Conservation (phyloP, 2,888 invertebrate genomes). For the Calephelis perditalis region DNA sequence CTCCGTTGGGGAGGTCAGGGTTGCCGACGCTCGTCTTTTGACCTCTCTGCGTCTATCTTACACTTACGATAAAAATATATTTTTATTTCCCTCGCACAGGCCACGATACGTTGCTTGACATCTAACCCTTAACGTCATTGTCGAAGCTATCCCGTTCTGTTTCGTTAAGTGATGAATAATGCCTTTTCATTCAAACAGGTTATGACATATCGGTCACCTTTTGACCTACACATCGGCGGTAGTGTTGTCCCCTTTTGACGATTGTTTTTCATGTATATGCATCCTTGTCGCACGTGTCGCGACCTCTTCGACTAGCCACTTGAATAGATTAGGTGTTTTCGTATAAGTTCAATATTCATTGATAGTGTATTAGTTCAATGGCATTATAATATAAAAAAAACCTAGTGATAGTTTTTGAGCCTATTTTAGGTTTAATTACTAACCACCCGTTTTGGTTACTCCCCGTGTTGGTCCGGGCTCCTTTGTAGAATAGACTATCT, state of each 20-base stretch:
- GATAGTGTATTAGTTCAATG: slow-evolving; percentile 61
- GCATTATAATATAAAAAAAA: slow-evolving; percentile 58
- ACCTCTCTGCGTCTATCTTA: slow-evolving; percentile 53
- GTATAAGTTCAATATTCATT: slow-evolving; percentile 71
- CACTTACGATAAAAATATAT: slow-evolving; percentile 40
- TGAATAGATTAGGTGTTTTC: slow-evolving; percentile 78
- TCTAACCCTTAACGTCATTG: slow-evolving; percentile 74
- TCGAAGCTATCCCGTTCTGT: slow-evolving; percentile 54
- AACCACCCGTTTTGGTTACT: no score
- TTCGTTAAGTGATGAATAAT: slow-evolving; percentile 37
- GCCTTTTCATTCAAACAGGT: slow-evolving; percentile 65
- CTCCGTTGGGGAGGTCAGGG: slow-evolving; percentile 69
- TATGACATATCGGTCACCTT: slow-evolving; percentile 76
- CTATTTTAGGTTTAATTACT: not conserved
- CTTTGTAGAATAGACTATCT: no score
- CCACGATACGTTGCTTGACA: slow-evolving; percentile 73
- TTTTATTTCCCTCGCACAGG: slow-evolving; percentile 55
- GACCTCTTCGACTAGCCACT: slow-evolving; percentile 72
- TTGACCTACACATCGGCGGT: slow-evolving; percentile 63
- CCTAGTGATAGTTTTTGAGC: slow-evolving; percentile 7
- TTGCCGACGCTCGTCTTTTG: slow-evolving; percentile 74
- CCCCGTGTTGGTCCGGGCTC: no score
- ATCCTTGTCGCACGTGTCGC: slow-evolving; percentile 61
- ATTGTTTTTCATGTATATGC: slow-evolving; percentile 40
- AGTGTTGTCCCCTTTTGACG: slow-evolving; percentile 52